A percentile compares a stretch with the other conserved stretches of the same genome.
These are phyloP conservation scores for Petrocephalus schoutedeni DNA, from an alignment of 2,797 vertebrate genomes.

Conservation along the genomic window DNA sequence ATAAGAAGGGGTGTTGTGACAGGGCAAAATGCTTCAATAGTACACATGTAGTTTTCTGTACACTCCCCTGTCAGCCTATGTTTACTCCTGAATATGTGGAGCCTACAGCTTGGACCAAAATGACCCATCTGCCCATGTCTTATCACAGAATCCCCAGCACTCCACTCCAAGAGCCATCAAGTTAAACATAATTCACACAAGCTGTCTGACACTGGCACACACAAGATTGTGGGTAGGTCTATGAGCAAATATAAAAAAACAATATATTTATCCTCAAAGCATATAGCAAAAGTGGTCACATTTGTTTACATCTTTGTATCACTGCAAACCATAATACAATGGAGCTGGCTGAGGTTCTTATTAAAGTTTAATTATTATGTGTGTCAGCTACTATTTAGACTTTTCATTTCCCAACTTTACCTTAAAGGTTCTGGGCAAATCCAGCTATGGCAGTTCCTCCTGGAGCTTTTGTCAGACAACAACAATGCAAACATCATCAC, in stretches of 20 bases:
- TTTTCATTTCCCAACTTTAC: background rate
- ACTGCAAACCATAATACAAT: background rate
- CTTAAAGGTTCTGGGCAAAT: constrained; percentile 74
- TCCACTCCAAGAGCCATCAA: constrained; percentile 64
- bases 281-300: constrained; percentile 66
- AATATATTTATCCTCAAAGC: constrained; percentile 38
- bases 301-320: constrained; percentile 38
- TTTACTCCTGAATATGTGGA: background rate
- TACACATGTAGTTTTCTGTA: background rate
- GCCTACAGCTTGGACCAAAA: constrained; percentile 34
- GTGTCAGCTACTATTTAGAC: background rate
- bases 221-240: constrained; percentile 71
- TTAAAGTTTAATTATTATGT: background rate
- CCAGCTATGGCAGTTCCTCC: constrained; percentile 79
- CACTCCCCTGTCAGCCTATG: background rate
- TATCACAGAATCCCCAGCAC: constrained; percentile 66
- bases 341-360: background rate
- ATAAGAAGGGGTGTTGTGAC: constrained; percentile 28
- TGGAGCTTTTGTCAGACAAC: constrained; percentile 75
- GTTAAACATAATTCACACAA: constrained; percentile 65
- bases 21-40: background rate
- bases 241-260: constrained; percentile 30
- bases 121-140: constrained; percentile 67
- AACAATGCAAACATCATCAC: constrained; percentile 68
- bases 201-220: constrained; percentile 65